Evolutionary conservation across 1,140 invertebrate species (phyloP).

Genomic region (Leptinotarsa undecemlineata): DNA sequence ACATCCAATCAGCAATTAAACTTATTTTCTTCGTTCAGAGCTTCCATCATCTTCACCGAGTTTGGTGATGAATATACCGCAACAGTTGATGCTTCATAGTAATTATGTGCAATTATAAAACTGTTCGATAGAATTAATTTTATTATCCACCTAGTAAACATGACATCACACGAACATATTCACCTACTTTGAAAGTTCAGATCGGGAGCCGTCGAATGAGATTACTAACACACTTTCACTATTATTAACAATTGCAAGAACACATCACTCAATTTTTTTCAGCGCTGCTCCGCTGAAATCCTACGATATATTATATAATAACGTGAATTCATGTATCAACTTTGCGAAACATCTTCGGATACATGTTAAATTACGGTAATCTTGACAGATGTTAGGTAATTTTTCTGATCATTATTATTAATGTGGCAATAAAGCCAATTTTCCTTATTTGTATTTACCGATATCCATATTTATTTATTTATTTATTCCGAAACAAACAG

Average conservation of each 20-base stretch:
- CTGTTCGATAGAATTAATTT: not conserved
- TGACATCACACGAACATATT: slow-evolving; percentile 6
- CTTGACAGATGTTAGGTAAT: slow-evolving; percentile 1
- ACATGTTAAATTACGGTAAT: not conserved
- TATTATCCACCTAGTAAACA: not conserved
- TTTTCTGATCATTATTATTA: not conserved
- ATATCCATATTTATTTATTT: too few relatives aligned
- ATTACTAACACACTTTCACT: slow-evolving; percentile 8
- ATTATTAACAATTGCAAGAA: slow-evolving; percentile 6
- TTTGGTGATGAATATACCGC: not conserved
- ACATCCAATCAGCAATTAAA: not conserved
- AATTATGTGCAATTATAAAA: slow-evolving; percentile 1
- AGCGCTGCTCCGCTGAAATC: not conserved
- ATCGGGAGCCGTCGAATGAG: not conserved
- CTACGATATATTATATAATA: not conserved
- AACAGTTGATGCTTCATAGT: not conserved
- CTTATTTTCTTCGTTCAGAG: not conserved
- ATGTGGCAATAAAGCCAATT: not conserved
- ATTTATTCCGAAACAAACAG: too few relatives aligned
- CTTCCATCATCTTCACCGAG: not conserved
- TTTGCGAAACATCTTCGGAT: not conserved
- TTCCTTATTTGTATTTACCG: not conserved
- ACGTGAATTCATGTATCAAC: not conserved
- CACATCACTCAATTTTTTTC: not conserved
- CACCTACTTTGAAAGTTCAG: slow-evolving; percentile 5